A percentile compares a stretch with the other conserved stretches of the same genome.
These are phyloP conservation scores for Drosophila rubida DNA, from an alignment of 2,888 invertebrate genomes.

Conservation along the genomic window DNA sequence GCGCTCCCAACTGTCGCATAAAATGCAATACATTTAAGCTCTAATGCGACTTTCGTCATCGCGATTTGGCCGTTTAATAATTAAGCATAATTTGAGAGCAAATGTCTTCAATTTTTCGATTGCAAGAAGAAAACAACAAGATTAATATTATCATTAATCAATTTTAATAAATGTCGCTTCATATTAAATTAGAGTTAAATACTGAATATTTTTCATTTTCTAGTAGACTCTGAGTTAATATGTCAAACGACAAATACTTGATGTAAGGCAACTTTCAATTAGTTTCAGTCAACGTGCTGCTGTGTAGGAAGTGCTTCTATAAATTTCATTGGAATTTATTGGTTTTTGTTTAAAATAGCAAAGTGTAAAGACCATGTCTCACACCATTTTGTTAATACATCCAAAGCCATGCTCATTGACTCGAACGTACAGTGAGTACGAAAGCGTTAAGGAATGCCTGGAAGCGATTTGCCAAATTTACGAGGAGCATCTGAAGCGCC, in stretches of 20 bases:
- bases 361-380: constrained; percentile 87
- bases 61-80: not conserved
- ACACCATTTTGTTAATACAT: constrained; percentile 97
- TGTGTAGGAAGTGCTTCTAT: not conserved
- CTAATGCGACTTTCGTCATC: constrained; percentile 6
- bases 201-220: not conserved
- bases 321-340: not conserved
- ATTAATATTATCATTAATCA: no score
- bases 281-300: not conserved
- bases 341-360: not conserved
- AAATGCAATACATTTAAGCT: constrained; percentile 20
- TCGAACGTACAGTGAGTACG: constrained; percentile 98
- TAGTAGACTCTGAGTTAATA: no score
- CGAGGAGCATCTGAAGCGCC: constrained; percentile 97
- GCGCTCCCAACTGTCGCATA: not conserved
- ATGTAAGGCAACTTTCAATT: no score
- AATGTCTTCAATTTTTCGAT: not conserved
- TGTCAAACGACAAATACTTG: no score
- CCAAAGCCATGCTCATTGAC: constrained; percentile 96
- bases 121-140: no score
- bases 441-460: constrained; percentile 98
- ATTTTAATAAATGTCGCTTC: no score
- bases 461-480: constrained; percentile 99
- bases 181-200: not conserved
- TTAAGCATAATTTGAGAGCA: not conserved